A percentile compares a stretch with the other conserved stretches of the same genome.
phyloP scores from a whole-genome alignment of 1,140 invertebrate species.

The Sinella curviseta region DNA sequence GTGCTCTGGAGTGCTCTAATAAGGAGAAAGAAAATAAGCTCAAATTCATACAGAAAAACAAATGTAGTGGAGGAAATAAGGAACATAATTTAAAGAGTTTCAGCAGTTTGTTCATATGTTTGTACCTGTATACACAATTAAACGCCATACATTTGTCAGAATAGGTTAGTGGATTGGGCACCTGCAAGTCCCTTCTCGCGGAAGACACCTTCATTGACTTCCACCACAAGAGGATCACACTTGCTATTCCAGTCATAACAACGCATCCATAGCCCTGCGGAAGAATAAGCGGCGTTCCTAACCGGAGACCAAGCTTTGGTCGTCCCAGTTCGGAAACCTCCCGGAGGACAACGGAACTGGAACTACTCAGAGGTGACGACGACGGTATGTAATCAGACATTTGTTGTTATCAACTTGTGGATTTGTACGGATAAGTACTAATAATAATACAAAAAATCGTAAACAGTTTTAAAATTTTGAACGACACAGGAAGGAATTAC shows the following conservation, averaged over 20 bases:
- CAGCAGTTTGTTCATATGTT: too few species aligned
- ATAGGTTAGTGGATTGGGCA: constrained; percentile 56
- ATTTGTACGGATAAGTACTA: too few species aligned
- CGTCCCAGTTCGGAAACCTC: too few species aligned
- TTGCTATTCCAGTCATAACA: constrained; percentile 52
- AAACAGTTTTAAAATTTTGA: too few species aligned
- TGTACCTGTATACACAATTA: constrained; percentile 55
- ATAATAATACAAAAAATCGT: too few species aligned
- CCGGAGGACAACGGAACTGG: too few species aligned
- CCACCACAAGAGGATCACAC: constrained; percentile 53
- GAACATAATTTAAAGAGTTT: too few species aligned
- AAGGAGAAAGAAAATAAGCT: neutral
- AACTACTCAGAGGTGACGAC: too few species aligned
- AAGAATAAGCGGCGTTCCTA: constrained; percentile 30
- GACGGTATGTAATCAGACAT: too few species aligned
- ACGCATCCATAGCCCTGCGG: constrained; percentile 54
- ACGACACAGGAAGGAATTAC: too few species aligned
- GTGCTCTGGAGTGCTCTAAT: constrained; percentile 7
- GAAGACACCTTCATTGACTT: constrained; percentile 50
- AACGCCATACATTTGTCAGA: constrained; percentile 54
- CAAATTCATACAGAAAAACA: constrained; percentile 5
- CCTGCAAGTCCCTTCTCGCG: constrained; percentile 50
- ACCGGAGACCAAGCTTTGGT: neutral
- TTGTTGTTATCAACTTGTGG: too few species aligned
- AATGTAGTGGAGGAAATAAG: neutral